These are phyloP conservation scores for Leptinotarsa tumamoca DNA, from an alignment of 2,888 invertebrate genomes.

Conservation along the genomic window DNA sequence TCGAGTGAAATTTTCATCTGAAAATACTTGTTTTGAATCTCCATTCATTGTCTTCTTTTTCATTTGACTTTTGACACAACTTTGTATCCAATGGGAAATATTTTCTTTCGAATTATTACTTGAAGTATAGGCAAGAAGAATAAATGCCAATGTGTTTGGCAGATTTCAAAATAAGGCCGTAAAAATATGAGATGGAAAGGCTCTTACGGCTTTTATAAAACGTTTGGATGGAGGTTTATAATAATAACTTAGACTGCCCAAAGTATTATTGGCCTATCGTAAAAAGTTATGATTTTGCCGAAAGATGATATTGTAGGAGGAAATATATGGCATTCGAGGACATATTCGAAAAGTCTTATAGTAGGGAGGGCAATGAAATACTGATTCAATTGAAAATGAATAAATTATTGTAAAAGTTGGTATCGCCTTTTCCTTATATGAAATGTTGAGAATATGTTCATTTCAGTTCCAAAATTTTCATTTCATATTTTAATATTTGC, in stretches of 20 bases:
- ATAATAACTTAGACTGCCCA: constrained; percentile 23
- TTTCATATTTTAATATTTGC: background rate
- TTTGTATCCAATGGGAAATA: background rate
- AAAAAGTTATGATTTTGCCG: constrained; percentile 3
- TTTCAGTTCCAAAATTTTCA: background rate
- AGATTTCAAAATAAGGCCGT: constrained; percentile 24
- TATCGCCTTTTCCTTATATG: too few relatives aligned
- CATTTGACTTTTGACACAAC: background rate
- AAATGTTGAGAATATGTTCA: background rate
- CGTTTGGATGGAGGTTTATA: constrained; percentile 22
- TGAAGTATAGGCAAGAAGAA: constrained; percentile 12
- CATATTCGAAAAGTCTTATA: constrained; percentile 3
- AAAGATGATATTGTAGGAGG: constrained; percentile 13
- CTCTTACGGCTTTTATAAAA: constrained; percentile 20
- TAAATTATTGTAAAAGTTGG: background rate
- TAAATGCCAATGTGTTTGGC: constrained; percentile 22
- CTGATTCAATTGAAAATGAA: background rate
- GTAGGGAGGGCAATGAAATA: background rate
- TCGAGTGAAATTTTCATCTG: too few relatives aligned
- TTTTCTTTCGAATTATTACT: constrained; percentile 6
- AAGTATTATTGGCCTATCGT: constrained; percentile 20
- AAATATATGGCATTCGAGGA: constrained; percentile 11
- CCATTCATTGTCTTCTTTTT: background rate
- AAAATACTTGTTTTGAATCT: too few relatives aligned
- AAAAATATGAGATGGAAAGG: constrained; percentile 19